A percentile compares a stretch with the other conserved stretches of the same genome.
These are phyloP conservation scores for Scyliorhinus canicula DNA, from an alignment of 2,797 vertebrate genomes.

Conservation along the genomic window DNA sequence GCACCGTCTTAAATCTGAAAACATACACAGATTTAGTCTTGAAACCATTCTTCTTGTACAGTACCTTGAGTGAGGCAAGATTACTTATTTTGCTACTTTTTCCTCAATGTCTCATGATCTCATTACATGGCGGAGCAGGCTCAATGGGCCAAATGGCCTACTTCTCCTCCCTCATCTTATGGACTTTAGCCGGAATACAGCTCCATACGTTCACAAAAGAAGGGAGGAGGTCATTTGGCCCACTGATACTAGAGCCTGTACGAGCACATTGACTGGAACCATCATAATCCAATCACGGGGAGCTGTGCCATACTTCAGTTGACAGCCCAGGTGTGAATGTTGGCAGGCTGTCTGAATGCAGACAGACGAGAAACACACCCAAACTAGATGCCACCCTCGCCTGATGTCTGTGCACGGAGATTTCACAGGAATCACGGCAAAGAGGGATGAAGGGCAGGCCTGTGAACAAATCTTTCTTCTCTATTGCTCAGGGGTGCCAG, in stretches of 20 bases:
- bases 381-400: not conserved
- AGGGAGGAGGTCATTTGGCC: not conserved
- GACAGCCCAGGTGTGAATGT: not conserved
- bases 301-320: not conserved
- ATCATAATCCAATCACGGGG: not conserved
- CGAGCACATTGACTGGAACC: not conserved
- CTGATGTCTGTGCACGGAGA: not conserved
- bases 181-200: not conserved
- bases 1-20: not conserved
- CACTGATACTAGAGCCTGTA: not conserved
- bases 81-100: not conserved
- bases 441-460: not conserved
- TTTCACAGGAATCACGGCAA: not conserved
- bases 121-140: no score
- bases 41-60: not conserved
- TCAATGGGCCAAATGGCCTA: no score
- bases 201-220: not conserved
- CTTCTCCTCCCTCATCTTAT: not conserved
- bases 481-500: not conserved
- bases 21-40: not conserved
- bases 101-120: not conserved
- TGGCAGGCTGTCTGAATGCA: not conserved
- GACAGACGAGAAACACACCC: not conserved
- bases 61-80: not conserved
- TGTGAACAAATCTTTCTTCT: no score